phyloP scores from a whole-genome alignment of 2,113 vertebrate genomes.

The Charadrius vociferus region DNA sequence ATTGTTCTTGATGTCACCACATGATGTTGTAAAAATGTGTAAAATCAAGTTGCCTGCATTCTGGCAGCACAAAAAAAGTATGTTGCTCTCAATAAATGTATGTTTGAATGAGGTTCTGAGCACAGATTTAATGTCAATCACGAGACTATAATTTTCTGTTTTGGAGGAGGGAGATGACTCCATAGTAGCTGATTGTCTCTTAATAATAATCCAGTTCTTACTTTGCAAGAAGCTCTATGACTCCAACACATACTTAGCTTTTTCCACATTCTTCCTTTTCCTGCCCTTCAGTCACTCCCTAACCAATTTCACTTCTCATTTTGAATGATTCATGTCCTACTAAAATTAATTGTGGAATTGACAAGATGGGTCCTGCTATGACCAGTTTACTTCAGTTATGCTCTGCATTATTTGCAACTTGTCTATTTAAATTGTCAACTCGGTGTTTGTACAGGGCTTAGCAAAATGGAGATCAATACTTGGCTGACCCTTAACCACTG shows the following conservation, averaged over 20 bases:
- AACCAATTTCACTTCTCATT: background rate
- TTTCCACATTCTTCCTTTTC: background rate
- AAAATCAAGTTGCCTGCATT: background rate
- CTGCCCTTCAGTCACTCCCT: background rate
- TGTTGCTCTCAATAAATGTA: background rate
- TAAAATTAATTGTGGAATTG: background rate
- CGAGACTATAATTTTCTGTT: background rate
- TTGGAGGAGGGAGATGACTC: background rate
- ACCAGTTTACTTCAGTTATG: background rate
- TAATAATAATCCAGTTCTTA: background rate
- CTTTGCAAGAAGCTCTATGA: background rate
- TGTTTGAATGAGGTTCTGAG: background rate
- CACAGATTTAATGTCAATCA: background rate
- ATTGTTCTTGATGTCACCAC: background rate
- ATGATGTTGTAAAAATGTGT: background rate
- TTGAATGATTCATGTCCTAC: background rate
- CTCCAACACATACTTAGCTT: background rate
- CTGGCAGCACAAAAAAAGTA: background rate
- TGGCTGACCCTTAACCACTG: background rate
- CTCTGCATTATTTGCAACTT: background rate
- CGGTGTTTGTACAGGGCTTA: background rate
- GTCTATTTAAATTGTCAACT: background rate
- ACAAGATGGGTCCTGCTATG: background rate
- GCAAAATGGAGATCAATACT: conserved; percentile 10
- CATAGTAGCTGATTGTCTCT: background rate